Evolutionary conservation across 2,113 vertebrate genomes (phyloP).

Genomic region (Phrynocephalus versicolor): DNA sequence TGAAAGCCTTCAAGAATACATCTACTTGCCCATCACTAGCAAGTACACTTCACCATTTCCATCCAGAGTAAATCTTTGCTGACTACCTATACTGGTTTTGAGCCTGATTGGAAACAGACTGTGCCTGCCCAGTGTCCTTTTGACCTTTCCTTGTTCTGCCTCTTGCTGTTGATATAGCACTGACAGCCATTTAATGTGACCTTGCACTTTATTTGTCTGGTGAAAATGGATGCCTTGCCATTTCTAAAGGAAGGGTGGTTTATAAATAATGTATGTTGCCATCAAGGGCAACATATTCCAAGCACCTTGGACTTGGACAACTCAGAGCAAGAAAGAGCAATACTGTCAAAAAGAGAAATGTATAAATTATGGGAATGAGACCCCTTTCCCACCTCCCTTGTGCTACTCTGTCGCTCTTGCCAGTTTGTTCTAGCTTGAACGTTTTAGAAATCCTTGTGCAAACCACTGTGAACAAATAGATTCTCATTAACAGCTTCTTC

Average conservation of each 20-base stretch:
- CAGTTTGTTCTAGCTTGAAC: neutral
- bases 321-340: neutral
- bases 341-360: neutral
- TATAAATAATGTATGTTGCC: neutral
- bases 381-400: neutral
- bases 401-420: neutral
- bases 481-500: neutral
- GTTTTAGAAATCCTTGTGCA: neutral
- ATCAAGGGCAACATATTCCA: neutral
- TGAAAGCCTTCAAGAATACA: no score
- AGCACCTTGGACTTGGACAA: neutral
- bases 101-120: slow-evolving; percentile 40
- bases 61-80: slow-evolving; percentile 42
- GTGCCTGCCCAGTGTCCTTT: slow-evolving; percentile 39
- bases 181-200: neutral
- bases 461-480: neutral
- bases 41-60: slow-evolving; percentile 5
- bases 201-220: slow-evolving; percentile 13
- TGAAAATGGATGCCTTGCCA: slow-evolving; percentile 6
- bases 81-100: slow-evolving; percentile 10
- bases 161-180: slow-evolving; percentile 20
- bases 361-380: neutral
- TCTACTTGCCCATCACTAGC: no score
- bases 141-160: slow-evolving; percentile 31
- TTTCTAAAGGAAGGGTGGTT: neutral